phyloP scores from a whole-genome alignment of 2,888 invertebrate genomes.

The Halictus ligatus region DNA sequence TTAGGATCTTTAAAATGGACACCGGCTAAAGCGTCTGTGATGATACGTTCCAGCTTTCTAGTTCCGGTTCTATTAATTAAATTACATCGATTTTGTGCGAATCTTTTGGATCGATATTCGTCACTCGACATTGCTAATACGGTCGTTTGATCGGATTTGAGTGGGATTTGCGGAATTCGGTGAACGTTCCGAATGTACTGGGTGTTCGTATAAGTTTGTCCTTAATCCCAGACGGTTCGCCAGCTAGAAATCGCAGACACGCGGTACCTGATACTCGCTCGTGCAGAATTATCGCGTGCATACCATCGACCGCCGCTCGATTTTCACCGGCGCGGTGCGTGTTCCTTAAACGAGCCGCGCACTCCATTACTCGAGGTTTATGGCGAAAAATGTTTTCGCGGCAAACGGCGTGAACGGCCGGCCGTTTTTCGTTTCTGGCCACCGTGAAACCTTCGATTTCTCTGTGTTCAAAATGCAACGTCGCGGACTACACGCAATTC shows the following conservation, averaged over 20 bases:
- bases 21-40: too few species aligned
- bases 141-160: neutral
- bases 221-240: neutral
- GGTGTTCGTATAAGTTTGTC: neutral
- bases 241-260: slow-evolving; percentile 62
- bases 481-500: neutral
- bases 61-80: too few species aligned
- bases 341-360: slow-evolving; percentile 39
- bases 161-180: neutral
- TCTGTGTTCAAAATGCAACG: neutral
- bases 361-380: neutral
- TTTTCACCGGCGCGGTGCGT: slow-evolving; percentile 60
- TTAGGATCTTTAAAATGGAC: too few species aligned
- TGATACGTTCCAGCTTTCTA: too few species aligned
- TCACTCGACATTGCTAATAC: too few species aligned
- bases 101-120: too few species aligned
- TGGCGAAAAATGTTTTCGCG: slow-evolving; percentile 17
- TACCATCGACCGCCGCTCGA: slow-evolving; percentile 44
- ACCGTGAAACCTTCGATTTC: neutral
- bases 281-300: slow-evolving; percentile 61
- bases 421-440: neutral
- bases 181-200: neutral
- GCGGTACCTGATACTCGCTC: slow-evolving; percentile 70
- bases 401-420: neutral
- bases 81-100: too few species aligned